Evolutionary conservation across 2,797 vertebrate species (phyloP), one percentile per base, ranked within the genome.

Genomic region (Odontamblyopus rebecca): DNA sequence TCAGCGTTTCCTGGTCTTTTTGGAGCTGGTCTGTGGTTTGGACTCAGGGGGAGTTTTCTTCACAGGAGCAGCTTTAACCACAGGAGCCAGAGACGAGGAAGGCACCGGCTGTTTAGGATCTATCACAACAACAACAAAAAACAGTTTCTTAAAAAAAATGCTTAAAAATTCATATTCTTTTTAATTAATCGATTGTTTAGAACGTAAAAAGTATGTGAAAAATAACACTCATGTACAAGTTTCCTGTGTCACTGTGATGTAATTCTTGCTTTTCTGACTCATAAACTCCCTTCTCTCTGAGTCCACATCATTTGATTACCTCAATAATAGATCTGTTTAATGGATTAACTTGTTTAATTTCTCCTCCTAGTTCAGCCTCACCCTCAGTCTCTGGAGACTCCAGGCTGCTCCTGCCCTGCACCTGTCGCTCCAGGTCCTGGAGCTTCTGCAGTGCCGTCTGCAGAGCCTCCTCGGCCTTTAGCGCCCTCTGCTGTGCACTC

Each of bases 371-470:
- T 38, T n/a, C 53, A 11, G 54, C 3, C 2, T 29, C 81, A 79
- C 74, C 82, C 71, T 82, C 75, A 2, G 54, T 73, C 69, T 67
- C 57, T 29, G 57, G 76, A 54, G 72, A 50, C 68, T 88, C 78
- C 62, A 77, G 30, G 69, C 56, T 81, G 54, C 59, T 27, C 6
- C 3, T 79, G 56, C 84, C 75, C 70, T 92, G 81, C 74, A 92
- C 77, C 6, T 92, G 70, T 41, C 73, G 84, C 80, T 97, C 93
- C 48, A 97, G 82, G 30, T 95, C 91, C 54, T 88, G 89, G 73
- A 96, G 96, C 88, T 81, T 95, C 71, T 91, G 86, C 76, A 96
- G 79, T 8, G 93, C 94, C 26, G 72, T 88, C 79, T 95, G 93
- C 61, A 97, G 88, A 32, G 91, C 91, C 79, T 96, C 93, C 66